Evolutionary conservation across 2,113 vertebrate species (phyloP).

Genomic region (Gavialis gangeticus): DNA sequence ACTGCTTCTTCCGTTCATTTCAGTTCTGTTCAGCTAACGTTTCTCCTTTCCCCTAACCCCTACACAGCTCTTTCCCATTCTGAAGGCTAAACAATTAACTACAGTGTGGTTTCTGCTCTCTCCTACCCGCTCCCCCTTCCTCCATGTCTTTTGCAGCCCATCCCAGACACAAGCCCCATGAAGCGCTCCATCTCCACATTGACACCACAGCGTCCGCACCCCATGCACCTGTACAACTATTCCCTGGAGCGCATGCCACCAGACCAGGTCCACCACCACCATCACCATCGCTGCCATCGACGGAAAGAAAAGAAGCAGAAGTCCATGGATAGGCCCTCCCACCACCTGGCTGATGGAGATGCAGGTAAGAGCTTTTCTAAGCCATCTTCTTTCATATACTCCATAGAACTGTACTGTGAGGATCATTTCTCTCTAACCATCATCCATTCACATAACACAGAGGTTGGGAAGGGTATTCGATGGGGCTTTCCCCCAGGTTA

Average conservation of each 20-base stretch:
- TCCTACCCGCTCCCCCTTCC: not conserved
- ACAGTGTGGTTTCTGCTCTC: not conserved
- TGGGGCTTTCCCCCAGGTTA: not conserved
- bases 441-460: not conserved
- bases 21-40: rapidly evolving
- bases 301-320: slow-evolving; percentile 91
- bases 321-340: slow-evolving; percentile 86
- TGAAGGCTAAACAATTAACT: not conserved
- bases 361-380: slow-evolving; percentile 76
- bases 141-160: slow-evolving; percentile 77
- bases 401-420: not conserved
- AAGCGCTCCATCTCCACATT: slow-evolving; percentile 91
- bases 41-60: slow-evolving; percentile 13
- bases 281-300: slow-evolving; percentile 92
- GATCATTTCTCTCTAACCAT: not conserved
- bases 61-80: not conserved
- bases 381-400: not conserved
- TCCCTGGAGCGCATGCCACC: slow-evolving; percentile 83
- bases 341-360: slow-evolving; percentile 76
- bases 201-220: slow-evolving; percentile 85
- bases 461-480: not conserved
- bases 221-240: slow-evolving; percentile 84
- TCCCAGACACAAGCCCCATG: slow-evolving; percentile 90
- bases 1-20: not conserved
- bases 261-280: slow-evolving; percentile 86